Percentiles rank a stretch among this genome's conserved stretches.
These are phyloP conservation scores for Acrossocheilus fasciatus DNA, from an alignment of 2,797 vertebrate species.

Conservation along the genomic window DNA sequence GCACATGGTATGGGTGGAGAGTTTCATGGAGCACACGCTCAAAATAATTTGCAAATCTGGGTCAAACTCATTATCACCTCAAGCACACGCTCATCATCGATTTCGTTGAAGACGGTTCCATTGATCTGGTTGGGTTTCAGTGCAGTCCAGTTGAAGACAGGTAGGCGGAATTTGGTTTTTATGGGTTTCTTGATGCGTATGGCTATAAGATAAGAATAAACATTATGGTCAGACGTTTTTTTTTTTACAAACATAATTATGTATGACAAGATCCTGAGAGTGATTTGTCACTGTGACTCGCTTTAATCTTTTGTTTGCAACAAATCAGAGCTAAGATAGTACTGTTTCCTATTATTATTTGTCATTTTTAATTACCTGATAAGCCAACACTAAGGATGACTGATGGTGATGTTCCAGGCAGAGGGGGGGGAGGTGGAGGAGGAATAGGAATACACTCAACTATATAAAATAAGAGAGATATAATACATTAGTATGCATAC, in stretches of 20 bases:
- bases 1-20: background rate
- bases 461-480: conserved; percentile 45
- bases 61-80: conserved; percentile 79
- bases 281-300: background rate
- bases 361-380: conserved; percentile 80
- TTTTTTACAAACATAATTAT: background rate
- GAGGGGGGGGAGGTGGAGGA: conserved; percentile 68
- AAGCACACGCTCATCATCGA: conserved; percentile 94
- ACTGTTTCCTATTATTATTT: background rate
- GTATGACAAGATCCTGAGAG: background rate
- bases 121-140: conserved; percentile 98
- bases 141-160: conserved; percentile 97
- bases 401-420: conserved; percentile 85
- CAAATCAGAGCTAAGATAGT: background rate
- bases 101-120: conserved; percentile 96
- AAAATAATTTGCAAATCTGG: background rate
- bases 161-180: conserved; percentile 97
- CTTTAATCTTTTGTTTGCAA: background rate
- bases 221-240: background rate
- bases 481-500: background rate
- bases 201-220: conserved; percentile 73
- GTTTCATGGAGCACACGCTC: background rate
- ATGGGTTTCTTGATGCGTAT: conserved; percentile 98
- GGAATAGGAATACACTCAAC: conserved; percentile 43
- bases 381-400: conserved; percentile 90